Evolutionary conservation across 2,797 vertebrate species (phyloP).

Genomic region (Hemitrygon akajei): DNA sequence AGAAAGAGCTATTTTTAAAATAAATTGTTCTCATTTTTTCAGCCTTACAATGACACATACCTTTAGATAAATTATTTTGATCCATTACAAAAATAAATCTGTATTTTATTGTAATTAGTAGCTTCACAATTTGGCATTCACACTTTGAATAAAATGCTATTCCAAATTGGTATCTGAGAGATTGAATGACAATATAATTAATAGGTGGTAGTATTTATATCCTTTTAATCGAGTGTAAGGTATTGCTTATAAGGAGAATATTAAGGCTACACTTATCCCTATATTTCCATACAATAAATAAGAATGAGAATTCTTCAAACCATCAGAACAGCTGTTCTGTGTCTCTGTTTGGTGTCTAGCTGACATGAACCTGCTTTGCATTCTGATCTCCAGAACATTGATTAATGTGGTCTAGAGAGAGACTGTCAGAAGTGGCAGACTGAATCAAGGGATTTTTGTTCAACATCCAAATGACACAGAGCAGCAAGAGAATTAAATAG

Average conservation of each 20-base stretch:
- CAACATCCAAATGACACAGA: constrained; percentile 63
- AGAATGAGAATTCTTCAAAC: constrained; percentile 11
- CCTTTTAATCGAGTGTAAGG: constrained; percentile 43
- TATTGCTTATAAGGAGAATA: constrained; percentile 49
- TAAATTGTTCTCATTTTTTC: neutral
- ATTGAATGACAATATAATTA: constrained; percentile 40
- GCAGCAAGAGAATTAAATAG: constrained; percentile 67
- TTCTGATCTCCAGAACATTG: constrained; percentile 62
- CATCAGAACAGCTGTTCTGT: constrained; percentile 40
- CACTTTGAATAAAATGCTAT: neutral
- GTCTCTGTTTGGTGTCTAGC: constrained; percentile 54
- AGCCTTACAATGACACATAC: neutral
- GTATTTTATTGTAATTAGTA: neutral
- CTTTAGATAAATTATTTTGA: neutral
- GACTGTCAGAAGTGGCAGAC: constrained; percentile 67
- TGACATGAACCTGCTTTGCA: constrained; percentile 61
- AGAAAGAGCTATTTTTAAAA: neutral
- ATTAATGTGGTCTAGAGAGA: constrained; percentile 70
- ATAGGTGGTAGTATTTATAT: constrained; percentile 52
- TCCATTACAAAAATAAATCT: neutral
- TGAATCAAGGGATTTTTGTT: constrained; percentile 67
- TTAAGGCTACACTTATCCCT: constrained; percentile 42
- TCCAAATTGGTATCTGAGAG: neutral
- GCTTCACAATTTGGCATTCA: neutral
- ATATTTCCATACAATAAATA: neutral